phyloP scores from a whole-genome alignment of 2,113 vertebrate species.

The Megaleporinus macrocephalus region DNA sequence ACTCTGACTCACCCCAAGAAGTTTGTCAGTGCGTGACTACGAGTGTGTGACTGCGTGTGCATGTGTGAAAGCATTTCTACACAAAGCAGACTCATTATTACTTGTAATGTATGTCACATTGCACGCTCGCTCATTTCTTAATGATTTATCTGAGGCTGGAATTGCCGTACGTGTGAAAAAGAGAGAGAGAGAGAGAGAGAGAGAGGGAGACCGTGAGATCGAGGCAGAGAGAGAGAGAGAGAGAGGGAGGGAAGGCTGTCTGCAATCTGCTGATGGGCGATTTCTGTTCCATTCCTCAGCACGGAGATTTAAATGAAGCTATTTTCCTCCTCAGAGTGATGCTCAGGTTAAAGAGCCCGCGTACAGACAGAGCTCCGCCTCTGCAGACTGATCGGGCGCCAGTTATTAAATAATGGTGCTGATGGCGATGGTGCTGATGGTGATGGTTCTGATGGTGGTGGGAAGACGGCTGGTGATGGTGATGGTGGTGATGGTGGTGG shows the following conservation, averaged over 20 bases:
- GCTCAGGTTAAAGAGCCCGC: constrained; percentile 11
- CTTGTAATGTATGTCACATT: neutral
- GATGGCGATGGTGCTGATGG: neutral
- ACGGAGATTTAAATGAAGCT: constrained; percentile 19
- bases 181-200: too few species aligned
- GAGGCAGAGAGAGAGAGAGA: neutral
- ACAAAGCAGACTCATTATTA: constrained; percentile 8
- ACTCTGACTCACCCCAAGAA: constrained; percentile 54
- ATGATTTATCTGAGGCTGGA: too few species aligned
- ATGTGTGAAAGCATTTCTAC: constrained; percentile 27
- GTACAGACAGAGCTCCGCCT: constrained; percentile 6
- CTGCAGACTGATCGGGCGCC: constrained; percentile 46
- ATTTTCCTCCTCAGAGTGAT: neutral
- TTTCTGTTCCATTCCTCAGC: constrained; percentile 43
- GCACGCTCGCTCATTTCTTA: neutral
- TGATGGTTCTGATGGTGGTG: constrained; percentile 7
- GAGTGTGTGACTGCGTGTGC: constrained; percentile 31
- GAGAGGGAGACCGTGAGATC: too few species aligned
- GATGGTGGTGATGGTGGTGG: neutral
- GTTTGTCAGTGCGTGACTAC: constrained; percentile 49
- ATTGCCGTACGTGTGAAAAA: too few species aligned
- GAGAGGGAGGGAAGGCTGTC: neutral
- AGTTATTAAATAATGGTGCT: constrained; percentile 47
- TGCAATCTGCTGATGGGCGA: constrained; percentile 61
- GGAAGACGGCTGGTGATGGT: neutral